phyloP scores from a whole-genome alignment of 2,113 vertebrate species.

The Vombatus ursinus region DNA sequence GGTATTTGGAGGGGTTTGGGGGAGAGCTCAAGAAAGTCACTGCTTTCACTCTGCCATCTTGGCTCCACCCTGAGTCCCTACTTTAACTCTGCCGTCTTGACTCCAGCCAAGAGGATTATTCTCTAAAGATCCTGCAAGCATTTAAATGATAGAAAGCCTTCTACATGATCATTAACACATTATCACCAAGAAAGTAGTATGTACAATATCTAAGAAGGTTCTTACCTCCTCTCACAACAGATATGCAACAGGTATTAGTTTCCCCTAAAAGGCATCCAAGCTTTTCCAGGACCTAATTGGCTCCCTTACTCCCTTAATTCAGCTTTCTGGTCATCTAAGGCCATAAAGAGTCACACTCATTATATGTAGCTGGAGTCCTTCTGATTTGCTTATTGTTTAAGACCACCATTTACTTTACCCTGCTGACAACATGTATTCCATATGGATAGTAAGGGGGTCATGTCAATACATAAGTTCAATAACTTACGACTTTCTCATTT shows the following conservation, averaged over 20 bases:
- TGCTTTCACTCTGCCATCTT: too few relatives aligned
- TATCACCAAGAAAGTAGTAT: not conserved
- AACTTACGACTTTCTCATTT: not conserved
- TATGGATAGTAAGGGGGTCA: not conserved
- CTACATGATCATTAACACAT: not conserved
- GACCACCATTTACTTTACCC: not conserved
- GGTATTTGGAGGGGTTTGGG: too few relatives aligned
- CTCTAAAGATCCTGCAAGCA: not conserved
- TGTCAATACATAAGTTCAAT: not conserved
- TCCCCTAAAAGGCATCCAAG: not conserved
- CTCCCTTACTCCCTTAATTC: not conserved
- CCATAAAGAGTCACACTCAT: too few relatives aligned
- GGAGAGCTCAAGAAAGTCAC: too few relatives aligned
- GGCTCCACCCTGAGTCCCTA: too few relatives aligned
- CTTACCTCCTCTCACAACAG: not conserved
- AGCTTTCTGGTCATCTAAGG: too few relatives aligned
- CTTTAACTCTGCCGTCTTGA: too few relatives aligned
- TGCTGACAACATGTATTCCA: not conserved
- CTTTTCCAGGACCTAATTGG: not conserved
- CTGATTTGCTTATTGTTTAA: not conserved
- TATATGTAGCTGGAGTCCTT: not conserved
- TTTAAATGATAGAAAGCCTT: too few relatives aligned
- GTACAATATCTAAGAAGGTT: not conserved
- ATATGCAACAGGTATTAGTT: not conserved
- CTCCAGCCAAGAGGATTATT: not conserved